These are phyloP conservation scores for Tachuris rubrigastra DNA, from an alignment of 2,113 vertebrate genomes.

Conservation along the genomic window DNA sequence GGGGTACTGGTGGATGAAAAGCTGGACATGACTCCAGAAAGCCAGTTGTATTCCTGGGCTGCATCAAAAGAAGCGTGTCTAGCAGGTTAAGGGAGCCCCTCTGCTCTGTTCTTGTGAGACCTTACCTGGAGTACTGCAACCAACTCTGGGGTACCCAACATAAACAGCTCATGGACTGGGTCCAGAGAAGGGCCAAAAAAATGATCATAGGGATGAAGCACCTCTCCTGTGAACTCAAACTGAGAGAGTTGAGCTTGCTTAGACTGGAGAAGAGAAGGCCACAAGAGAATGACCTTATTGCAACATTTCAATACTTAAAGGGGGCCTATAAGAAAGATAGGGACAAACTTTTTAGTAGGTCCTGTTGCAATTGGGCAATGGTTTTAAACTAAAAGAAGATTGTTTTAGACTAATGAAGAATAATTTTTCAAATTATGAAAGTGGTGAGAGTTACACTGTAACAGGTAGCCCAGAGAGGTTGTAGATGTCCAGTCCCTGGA, in stretches of 20 bases:
- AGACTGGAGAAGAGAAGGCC: background rate
- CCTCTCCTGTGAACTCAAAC: background rate
- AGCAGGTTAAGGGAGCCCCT: background rate
- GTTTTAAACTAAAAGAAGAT: background rate
- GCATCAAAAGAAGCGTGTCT: background rate
- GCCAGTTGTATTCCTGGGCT: rapidly evolving
- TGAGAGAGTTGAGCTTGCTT: background rate
- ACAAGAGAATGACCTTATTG: background rate
- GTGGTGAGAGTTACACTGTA: background rate
- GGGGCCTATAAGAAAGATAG: background rate
- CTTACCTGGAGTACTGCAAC: too few species aligned
- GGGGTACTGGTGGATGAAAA: background rate
- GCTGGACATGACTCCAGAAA: background rate
- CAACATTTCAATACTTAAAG: background rate
- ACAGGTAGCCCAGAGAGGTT: background rate
- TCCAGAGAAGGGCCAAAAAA: background rate
- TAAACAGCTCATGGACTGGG: background rate
- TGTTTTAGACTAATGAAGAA: background rate
- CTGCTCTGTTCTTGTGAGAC: rapidly evolving
- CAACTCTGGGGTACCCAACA: background rate
- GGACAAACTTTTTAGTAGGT: background rate
- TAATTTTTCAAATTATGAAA: rapidly evolving
- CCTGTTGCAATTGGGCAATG: background rate
- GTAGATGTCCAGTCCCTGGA: background rate
- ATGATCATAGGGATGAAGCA: background rate